A percentile compares a stretch with the other conserved stretches of the same genome.
Evolutionary conservation across 1,140 invertebrate species (phyloP).

Genomic region (Copidosoma floridanum): DNA sequence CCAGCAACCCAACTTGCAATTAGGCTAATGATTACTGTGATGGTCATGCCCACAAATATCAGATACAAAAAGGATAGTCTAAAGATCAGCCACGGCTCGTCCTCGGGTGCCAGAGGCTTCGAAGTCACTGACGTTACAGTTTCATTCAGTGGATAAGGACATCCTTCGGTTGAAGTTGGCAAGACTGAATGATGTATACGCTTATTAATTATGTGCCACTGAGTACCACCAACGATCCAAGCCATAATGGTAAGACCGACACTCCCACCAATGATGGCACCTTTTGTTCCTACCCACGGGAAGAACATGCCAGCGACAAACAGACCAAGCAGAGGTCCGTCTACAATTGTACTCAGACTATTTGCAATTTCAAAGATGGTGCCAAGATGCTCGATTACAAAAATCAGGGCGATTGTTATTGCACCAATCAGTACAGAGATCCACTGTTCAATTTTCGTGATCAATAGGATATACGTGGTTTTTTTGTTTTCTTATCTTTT

Average conservation of each 20-base stretch:
- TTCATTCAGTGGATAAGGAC: conserved; percentile 30
- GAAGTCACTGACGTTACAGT: background rate
- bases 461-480: too few relatives aligned
- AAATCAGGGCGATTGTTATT: conserved; percentile 56
- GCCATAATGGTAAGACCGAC: conserved; percentile 55
- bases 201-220: conserved; percentile 49
- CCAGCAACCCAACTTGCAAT: conserved; percentile 54
- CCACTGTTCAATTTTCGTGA: conserved; percentile 23
- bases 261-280: conserved; percentile 59
- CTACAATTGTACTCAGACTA: conserved; percentile 55
- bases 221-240: conserved; percentile 58
- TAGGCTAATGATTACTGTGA: conserved; percentile 51
- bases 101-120: conserved; percentile 7
- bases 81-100: conserved; percentile 46
- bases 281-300: conserved; percentile 54
- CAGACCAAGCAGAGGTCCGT: conserved; percentile 57
- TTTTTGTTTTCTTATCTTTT: too few relatives aligned
- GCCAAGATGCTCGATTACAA: conserved; percentile 51
- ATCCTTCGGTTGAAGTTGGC: conserved; percentile 49
- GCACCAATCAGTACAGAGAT: conserved; percentile 52
- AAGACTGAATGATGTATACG: conserved; percentile 37
- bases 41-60: conserved; percentile 55
- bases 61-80: conserved; percentile 62
- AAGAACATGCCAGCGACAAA: conserved; percentile 59
- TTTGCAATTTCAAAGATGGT: conserved; percentile 51